Evolutionary conservation across 2,113 vertebrate species (phyloP).

Genomic region (Talpa occidentalis): DNA sequence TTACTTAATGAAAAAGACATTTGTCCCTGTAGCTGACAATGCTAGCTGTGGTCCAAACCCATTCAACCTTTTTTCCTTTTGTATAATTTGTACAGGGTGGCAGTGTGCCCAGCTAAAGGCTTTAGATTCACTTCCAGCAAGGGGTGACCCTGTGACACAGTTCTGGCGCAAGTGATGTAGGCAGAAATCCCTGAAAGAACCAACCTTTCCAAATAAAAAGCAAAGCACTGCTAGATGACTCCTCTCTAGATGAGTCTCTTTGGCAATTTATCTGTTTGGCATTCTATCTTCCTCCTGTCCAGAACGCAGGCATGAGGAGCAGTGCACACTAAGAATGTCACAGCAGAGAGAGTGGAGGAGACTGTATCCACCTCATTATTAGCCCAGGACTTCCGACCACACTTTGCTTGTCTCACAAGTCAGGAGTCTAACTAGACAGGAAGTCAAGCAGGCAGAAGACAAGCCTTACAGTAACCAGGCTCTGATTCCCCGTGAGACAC

Average conservation of each 20-base stretch:
- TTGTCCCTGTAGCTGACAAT: neutral
- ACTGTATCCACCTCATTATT: neutral
- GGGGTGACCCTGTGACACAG: neutral
- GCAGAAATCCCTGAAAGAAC: neutral
- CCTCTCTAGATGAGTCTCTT: neutral
- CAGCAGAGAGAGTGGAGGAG: neutral
- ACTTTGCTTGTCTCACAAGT: neutral
- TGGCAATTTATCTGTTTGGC: neutral
- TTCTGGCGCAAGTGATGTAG: neutral
- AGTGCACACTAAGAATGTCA: neutral
- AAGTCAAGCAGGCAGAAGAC: neutral
- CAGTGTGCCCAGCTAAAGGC: neutral
- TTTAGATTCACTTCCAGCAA: neutral
- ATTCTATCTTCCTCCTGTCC: neutral
- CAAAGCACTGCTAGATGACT: neutral
- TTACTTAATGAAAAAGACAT: neutral
- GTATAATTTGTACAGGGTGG: neutral
- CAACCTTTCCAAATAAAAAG: neutral
- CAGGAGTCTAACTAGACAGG: neutral
- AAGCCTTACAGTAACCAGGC: neutral
- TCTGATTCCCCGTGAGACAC: neutral
- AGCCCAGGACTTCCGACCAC: neutral
- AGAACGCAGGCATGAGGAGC: neutral
- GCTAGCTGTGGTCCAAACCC: neutral
- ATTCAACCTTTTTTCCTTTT: neutral